Evolutionary conservation across 1,140 invertebrate genomes (phyloP).

Genomic region (Cydia pomonella): DNA sequence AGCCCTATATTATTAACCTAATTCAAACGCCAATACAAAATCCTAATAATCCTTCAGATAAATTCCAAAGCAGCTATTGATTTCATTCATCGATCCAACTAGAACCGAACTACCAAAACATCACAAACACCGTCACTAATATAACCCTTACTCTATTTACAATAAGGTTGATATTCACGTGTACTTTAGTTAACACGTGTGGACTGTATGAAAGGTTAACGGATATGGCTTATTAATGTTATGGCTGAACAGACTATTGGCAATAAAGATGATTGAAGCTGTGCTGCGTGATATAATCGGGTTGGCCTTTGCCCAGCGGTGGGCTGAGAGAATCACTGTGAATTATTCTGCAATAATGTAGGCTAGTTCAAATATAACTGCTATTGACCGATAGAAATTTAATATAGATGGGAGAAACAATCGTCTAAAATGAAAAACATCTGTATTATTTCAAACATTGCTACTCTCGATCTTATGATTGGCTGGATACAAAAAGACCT

Average conservation of each 20-base stretch:
- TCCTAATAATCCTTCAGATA: conserved; percentile 48
- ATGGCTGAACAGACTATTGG: conserved; percentile 59
- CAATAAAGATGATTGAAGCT: conserved; percentile 65
- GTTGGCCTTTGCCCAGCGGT: conserved; percentile 30
- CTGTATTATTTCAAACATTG: too few species aligned
- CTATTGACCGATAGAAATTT: background rate
- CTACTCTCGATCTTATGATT: too few species aligned
- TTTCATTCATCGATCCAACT: conserved; percentile 54
- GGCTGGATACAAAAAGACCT: too few species aligned
- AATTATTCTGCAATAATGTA: background rate
- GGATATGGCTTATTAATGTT: conserved; percentile 75
- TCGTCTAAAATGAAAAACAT: too few species aligned
- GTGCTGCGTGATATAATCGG: conserved; percentile 14
- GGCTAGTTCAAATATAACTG: background rate
- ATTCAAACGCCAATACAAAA: conserved; percentile 38
- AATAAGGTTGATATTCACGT: conserved; percentile 42
- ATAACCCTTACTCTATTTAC: conserved; percentile 34
- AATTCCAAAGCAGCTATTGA: conserved; percentile 49
- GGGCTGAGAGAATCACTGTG: background rate
- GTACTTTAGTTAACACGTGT: conserved; percentile 55
- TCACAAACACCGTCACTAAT: conserved; percentile 41
- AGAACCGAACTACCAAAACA: conserved; percentile 31
- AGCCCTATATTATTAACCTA: background rate
- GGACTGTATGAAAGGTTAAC: conserved; percentile 61
- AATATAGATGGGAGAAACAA: too few species aligned